Conservation (phyloP, 2,888 invertebrate genomes). For the Acanthosepion pharaonis region DNA sequence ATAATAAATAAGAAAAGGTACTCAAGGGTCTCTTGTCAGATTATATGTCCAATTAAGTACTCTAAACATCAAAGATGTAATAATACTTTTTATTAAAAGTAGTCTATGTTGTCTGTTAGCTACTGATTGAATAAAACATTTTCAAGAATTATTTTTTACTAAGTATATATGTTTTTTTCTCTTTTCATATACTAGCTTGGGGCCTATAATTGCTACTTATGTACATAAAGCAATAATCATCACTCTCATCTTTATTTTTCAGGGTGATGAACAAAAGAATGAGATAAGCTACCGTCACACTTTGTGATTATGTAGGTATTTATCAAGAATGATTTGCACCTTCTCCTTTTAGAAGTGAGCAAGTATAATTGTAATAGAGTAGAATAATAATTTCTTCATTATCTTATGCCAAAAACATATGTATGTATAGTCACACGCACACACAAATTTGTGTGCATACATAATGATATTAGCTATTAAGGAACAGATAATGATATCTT, state of each 20-base stretch:
- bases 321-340: not conserved
- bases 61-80: conserved; percentile 11
- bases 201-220: not conserved
- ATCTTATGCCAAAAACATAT: not conserved
- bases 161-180: not conserved
- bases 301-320: not conserved
- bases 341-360: not conserved
- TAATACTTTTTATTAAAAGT: not conserved
- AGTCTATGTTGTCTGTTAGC: not conserved
- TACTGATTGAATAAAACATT: conserved; percentile 18
- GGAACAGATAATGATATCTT: too few relatives aligned
- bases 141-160: not conserved
- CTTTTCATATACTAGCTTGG: not conserved
- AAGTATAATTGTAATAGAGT: not conserved
- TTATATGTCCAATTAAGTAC: conserved; percentile 22
- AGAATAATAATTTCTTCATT: not conserved
- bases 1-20: not conserved
- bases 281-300: not conserved
- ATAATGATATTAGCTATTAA: too few relatives aligned
- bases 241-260: not conserved
- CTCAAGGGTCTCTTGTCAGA: not conserved
- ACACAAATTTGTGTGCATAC: too few relatives aligned
- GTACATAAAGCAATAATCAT: not conserved
- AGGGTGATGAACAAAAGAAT: conserved; percentile 8
- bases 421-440: too few relatives aligned